phyloP scores from a whole-genome alignment of 2,888 invertebrate species.

The Dasypogon diadema region DNA sequence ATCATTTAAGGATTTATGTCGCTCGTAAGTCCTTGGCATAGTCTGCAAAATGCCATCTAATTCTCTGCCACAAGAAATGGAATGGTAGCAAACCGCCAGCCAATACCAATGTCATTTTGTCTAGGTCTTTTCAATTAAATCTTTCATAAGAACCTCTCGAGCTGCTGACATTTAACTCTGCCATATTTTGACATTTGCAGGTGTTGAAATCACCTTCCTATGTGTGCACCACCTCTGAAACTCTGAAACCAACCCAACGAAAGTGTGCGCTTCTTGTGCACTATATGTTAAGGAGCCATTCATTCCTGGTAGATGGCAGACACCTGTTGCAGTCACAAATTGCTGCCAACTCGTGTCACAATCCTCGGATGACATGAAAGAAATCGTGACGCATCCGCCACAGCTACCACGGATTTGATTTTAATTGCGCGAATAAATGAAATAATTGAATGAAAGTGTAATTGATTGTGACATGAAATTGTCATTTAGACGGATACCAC shows the following conservation, averaged over 20 bases:
- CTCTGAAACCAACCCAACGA: not conserved
- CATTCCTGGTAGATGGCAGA: slow-evolving; percentile 15
- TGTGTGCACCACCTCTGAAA: not conserved
- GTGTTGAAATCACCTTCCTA: slow-evolving; percentile 13
- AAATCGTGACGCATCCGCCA: slow-evolving; percentile 23
- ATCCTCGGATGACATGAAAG: slow-evolving; percentile 6
- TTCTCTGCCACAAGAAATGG: no score
- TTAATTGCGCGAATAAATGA: slow-evolving; percentile 54
- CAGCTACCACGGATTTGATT: slow-evolving; percentile 45
- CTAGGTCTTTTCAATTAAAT: slow-evolving; percentile 20
- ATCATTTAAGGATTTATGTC: no score
- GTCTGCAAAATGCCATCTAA: no score
- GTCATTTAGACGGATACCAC: slow-evolving; percentile 52
- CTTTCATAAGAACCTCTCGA: not conserved
- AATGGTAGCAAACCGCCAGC: no score
- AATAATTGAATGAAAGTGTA: slow-evolving; percentile 56
- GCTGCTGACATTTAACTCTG: slow-evolving; percentile 26
- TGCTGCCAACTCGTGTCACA: slow-evolving; percentile 36
- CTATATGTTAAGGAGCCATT: slow-evolving; percentile 35
- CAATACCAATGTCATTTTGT: no score
- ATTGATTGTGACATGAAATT: slow-evolving; percentile 55
- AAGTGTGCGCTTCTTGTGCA: slow-evolving; percentile 3
- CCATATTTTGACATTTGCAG: slow-evolving; percentile 33
- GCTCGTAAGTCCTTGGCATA: no score
- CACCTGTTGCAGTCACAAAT: slow-evolving; percentile 40